Percentiles rank a stretch among this genome's conserved stretches.
These are phyloP conservation scores for Sinocyclocheilus rhinocerous DNA, from an alignment of 2,113 vertebrate genomes.

Conservation along the genomic window DNA sequence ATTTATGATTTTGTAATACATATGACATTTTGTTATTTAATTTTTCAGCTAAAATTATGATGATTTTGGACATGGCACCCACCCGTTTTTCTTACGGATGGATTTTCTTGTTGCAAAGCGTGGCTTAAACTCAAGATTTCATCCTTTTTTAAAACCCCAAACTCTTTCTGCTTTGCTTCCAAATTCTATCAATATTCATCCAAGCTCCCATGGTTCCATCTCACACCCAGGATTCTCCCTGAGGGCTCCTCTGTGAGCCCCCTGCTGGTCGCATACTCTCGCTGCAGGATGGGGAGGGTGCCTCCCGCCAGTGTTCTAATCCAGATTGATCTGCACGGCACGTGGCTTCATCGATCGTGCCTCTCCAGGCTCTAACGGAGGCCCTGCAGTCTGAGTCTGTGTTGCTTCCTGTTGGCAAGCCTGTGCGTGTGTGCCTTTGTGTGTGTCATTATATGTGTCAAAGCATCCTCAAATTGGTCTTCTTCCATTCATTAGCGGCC, in stretches of 20 bases:
- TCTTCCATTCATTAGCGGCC: slow-evolving; percentile 11
- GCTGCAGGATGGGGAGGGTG: slow-evolving; percentile 4
- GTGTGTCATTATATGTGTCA: slow-evolving; percentile 33
- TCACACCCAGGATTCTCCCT: slow-evolving; percentile 4
- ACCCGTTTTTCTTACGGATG: background rate
- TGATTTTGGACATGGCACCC: background rate
- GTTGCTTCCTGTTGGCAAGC: slow-evolving; percentile 34
- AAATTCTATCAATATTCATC: slow-evolving; percentile 30
- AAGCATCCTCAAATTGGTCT: slow-evolving; percentile 28
- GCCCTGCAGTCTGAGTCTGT: slow-evolving; percentile 25
- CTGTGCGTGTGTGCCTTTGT: background rate
- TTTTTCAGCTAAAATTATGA: background rate
- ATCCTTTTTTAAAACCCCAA: slow-evolving; percentile 14
- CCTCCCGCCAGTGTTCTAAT: slow-evolving; percentile 52
- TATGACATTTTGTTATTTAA: background rate
- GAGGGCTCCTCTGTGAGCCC: slow-evolving; percentile 3
- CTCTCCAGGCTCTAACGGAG: slow-evolving; percentile 33
- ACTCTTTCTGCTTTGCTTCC: slow-evolving; percentile 20
- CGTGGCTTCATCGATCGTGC: slow-evolving; percentile 52
- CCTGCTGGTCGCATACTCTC: slow-evolving; percentile 50
- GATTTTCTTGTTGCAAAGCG: slow-evolving; percentile 17
- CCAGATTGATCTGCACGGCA: slow-evolving; percentile 56
- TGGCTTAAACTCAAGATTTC: slow-evolving; percentile 21
- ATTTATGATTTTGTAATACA: background rate
- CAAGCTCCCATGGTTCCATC: background rate